phyloP scores from a whole-genome alignment of 2,113 vertebrate species.

The Probosciger aterrimus region DNA sequence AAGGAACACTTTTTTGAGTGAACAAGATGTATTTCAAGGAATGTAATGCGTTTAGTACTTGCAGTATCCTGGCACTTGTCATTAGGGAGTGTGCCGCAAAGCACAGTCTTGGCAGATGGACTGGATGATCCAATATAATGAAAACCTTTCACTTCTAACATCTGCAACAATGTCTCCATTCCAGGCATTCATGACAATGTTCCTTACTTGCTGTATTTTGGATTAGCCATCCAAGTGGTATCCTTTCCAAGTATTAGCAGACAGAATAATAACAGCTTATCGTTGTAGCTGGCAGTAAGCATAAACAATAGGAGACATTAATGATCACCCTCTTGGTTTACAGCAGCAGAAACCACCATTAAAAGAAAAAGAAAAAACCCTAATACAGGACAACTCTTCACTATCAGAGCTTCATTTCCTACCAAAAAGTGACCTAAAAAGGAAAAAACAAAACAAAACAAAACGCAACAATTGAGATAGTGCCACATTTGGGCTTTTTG shows the following conservation, averaged over 20 bases:
- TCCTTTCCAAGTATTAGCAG: constrained; percentile 25
- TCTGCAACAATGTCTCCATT: not conserved
- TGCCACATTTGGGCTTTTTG: not conserved
- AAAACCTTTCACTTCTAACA: constrained; percentile 4
- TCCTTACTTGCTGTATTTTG: constrained; percentile 16
- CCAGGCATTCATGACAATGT: constrained; percentile 19
- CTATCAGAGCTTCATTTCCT: not conserved
- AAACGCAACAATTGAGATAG: not conserved
- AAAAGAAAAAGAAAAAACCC: not conserved
- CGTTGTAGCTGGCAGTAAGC: not conserved
- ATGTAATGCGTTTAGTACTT: not conserved
- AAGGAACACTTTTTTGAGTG: not conserved
- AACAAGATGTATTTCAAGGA: not conserved
- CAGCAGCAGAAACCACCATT: not conserved
- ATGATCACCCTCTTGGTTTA: constrained; percentile 19
- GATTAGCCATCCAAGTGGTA: not conserved
- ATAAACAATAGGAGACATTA: constrained; percentile 36
- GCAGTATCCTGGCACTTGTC: not conserved
- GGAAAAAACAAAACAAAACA: not conserved
- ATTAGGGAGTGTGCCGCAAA: not conserved
- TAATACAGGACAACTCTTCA: not conserved
- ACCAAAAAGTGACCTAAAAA: not conserved
- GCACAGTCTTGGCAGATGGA: not conserved
- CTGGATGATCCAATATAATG: not conserved
- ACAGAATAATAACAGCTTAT: constrained; percentile 45